phyloP scores from a whole-genome alignment of 2,888 invertebrate genomes.

The Drosophila robusta region DNA sequence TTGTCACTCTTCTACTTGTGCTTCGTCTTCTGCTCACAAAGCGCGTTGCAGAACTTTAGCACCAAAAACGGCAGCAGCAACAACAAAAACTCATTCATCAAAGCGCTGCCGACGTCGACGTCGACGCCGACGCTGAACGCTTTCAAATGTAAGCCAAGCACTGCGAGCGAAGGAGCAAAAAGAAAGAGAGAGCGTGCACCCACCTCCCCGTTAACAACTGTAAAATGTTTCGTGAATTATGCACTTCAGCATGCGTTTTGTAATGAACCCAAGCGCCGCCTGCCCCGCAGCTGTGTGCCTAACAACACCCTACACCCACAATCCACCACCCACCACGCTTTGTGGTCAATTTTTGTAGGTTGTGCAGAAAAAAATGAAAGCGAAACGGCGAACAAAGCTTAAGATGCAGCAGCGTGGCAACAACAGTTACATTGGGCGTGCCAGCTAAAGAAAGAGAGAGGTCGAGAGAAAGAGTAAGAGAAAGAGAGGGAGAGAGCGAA shows the following conservation, averaged over 20 bases:
- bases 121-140: constrained; percentile 2
- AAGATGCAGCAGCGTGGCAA: constrained; percentile 35
- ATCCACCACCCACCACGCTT: constrained; percentile 14
- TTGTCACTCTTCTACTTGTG: too few species aligned
- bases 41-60: constrained; percentile 8
- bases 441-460: neutral
- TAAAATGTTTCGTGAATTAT: constrained; percentile 54
- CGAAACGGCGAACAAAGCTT: constrained; percentile 29
- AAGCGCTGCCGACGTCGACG: constrained; percentile 19
- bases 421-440: constrained; percentile 6
- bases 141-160: constrained; percentile 26
- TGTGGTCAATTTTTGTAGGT: constrained; percentile 57
- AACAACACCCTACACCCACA: neutral
- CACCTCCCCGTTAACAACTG: constrained; percentile 18
- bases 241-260: constrained; percentile 60
- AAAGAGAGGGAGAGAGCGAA: neutral
- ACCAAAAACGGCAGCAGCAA: constrained; percentile 9
- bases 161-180: neutral
- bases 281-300: constrained; percentile 26
- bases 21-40: constrained; percentile 23
- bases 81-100: constrained; percentile 56
- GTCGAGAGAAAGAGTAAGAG: neutral
- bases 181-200: neutral
- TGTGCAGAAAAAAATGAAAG: constrained; percentile 23
- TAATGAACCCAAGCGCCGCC: constrained; percentile 26